phyloP scores from a whole-genome alignment of 23 tunicate genomes.

The Aplidium turbinatum region DNA sequence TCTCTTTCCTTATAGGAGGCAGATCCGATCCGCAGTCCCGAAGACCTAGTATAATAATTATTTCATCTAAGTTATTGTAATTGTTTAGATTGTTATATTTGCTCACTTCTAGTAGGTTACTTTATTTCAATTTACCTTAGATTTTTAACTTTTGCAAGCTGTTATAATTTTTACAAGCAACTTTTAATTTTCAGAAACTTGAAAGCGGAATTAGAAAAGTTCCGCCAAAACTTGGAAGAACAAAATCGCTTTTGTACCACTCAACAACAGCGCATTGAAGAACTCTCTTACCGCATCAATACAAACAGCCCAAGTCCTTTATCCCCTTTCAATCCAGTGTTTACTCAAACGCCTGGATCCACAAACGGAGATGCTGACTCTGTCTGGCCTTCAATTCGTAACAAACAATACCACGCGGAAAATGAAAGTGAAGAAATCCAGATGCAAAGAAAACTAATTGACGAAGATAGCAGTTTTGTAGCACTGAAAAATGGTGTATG shows the following conservation, averaged over 20 bases:
- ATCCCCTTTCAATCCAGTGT: conserved; percentile 85
- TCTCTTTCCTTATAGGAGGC: too few relatives aligned
- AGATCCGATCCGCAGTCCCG: too few relatives aligned
- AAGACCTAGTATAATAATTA: too few relatives aligned
- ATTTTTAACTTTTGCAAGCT: not conserved
- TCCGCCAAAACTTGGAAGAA: conserved; percentile 28
- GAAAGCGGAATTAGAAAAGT: conserved; percentile 1
- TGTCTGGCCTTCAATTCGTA: too few relatives aligned
- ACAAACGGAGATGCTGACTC: too few relatives aligned
- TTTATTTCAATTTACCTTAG: not conserved
- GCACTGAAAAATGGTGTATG: too few relatives aligned
- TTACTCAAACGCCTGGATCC: conserved; percentile 77
- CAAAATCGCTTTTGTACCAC: conserved; percentile 27
- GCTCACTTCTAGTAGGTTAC: not conserved
- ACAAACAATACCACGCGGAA: too few relatives aligned
- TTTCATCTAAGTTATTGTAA: too few relatives aligned
- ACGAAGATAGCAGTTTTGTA: too few relatives aligned
- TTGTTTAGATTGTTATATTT: too few relatives aligned
- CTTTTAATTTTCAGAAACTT: conserved; percentile 6
- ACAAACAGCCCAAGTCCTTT: conserved; percentile 65
- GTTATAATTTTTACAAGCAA: not conserved
- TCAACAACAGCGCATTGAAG: conserved; percentile 70
- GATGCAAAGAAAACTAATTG: too few relatives aligned
- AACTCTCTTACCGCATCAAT: conserved; percentile 55
- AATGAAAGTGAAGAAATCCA: too few relatives aligned